phyloP scores from a whole-genome alignment of 2,888 invertebrate genomes.

The Eupithecia pulchellata region DNA sequence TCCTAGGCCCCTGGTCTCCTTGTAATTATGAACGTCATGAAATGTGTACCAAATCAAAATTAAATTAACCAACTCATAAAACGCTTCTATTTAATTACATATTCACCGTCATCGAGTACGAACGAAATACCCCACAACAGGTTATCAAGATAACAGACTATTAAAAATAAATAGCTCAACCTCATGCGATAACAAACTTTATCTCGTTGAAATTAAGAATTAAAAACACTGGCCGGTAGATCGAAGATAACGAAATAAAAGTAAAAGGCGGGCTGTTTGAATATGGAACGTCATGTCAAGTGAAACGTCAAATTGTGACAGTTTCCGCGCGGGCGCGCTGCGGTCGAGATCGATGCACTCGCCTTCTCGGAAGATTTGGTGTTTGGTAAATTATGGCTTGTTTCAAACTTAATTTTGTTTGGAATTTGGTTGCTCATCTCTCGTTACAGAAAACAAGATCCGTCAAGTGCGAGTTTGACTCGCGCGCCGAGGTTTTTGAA shows the following conservation, averaged over 20 bases:
- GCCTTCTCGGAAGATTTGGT: slow-evolving; percentile 73
- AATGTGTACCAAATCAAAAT: slow-evolving; percentile 55
- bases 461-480: no score
- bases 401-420: slow-evolving; percentile 55
- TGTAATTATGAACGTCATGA: no score
- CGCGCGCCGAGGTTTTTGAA: no score
- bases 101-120: slow-evolving; percentile 81
- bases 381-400: slow-evolving; percentile 54
- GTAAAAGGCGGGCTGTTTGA: slow-evolving; percentile 81
- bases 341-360: slow-evolving; percentile 67
- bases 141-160: slow-evolving; percentile 77
- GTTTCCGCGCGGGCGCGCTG: slow-evolving; percentile 81
- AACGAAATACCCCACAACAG: slow-evolving; percentile 81
- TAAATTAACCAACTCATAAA: slow-evolving; percentile 72
- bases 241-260: slow-evolving; percentile 78
- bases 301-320: slow-evolving; percentile 84
- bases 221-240: slow-evolving; percentile 63
- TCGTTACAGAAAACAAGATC: slow-evolving; percentile 25
- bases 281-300: slow-evolving; percentile 83
- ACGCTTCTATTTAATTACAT: slow-evolving; percentile 82
- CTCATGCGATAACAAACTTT: slow-evolving; percentile 65
- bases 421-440: slow-evolving; percentile 49
- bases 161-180: slow-evolving; percentile 66
- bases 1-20: background rate
- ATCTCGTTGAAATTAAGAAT: slow-evolving; percentile 50